phyloP scores from a whole-genome alignment of 2,113 vertebrate genomes.

The rabbit (Oryctolagus cuniculus) region DNA sequence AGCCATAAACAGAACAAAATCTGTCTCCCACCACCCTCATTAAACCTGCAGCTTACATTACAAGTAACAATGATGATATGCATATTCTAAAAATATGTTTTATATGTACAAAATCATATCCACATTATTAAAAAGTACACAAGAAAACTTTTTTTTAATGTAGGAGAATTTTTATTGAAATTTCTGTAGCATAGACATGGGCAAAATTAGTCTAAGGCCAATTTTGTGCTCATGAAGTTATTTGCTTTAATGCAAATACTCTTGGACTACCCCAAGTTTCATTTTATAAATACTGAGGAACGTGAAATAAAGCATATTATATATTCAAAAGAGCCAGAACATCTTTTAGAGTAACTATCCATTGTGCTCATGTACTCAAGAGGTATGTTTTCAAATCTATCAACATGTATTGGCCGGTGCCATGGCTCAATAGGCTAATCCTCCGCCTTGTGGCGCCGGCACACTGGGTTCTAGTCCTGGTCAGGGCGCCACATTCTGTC shows the following conservation, averaged over 20 bases:
- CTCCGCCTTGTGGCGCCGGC: too few relatives aligned
- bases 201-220: background rate
- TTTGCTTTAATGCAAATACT: background rate
- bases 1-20: slow-evolving; percentile 1
- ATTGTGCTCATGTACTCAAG: background rate
- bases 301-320: background rate
- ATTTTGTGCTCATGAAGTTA: background rate
- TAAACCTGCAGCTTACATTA: slow-evolving; percentile 4
- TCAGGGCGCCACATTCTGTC: too few relatives aligned
- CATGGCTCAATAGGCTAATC: too few relatives aligned
- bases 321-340: background rate
- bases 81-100: background rate
- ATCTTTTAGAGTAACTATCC: slow-evolving; percentile 31
- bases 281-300: background rate
- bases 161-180: slow-evolving; percentile 5
- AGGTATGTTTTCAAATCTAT: background rate
- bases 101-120: background rate
- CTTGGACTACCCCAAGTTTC: background rate
- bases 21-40: background rate
- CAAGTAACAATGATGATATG: background rate
- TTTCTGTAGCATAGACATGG: background rate
- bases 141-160: background rate
- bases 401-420: too few relatives aligned
- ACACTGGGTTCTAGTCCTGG: too few relatives aligned
- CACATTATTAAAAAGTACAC: background rate